Evolutionary conservation across 2,888 invertebrate genomes (phyloP).

Genomic region (Scotopteryx bipunctaria): DNA sequence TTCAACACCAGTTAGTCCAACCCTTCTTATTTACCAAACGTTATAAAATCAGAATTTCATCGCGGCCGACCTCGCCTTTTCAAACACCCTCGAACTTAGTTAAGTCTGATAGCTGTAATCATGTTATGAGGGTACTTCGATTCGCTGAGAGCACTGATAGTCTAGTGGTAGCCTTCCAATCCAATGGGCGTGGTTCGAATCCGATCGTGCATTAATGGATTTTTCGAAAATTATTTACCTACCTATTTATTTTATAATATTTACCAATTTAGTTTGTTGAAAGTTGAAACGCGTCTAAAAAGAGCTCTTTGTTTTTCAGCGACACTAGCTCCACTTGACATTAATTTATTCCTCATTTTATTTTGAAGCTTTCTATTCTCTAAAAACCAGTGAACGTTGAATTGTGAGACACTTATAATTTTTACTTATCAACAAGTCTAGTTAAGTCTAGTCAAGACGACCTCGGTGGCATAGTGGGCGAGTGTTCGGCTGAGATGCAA

Average conservation of each 20-base stretch:
- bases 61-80: constrained; percentile 30
- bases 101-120: constrained; percentile 14
- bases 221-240: neutral
- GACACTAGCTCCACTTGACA: neutral
- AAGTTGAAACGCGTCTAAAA: neutral
- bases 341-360: neutral
- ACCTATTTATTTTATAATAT: too few species aligned
- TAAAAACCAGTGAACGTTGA: neutral
- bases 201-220: too few species aligned
- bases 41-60: constrained; percentile 37
- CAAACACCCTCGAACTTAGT: constrained; percentile 23
- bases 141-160: too few species aligned
- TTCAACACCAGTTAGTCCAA: constrained; percentile 25
- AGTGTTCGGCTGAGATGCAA: too few species aligned
- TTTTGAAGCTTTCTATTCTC: neutral
- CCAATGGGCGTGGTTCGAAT: too few species aligned
- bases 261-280: neutral
- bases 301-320: neutral
- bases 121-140: neutral
- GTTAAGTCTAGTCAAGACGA: too few species aligned
- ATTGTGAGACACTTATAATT: too few species aligned
- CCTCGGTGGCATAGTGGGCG: too few species aligned
- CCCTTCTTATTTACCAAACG: constrained; percentile 34
- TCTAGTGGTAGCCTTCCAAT: too few species aligned
- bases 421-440: too few species aligned